Conservation (phyloP, 2,113 vertebrate genomes). For the Caranx ignobilis region DNA sequence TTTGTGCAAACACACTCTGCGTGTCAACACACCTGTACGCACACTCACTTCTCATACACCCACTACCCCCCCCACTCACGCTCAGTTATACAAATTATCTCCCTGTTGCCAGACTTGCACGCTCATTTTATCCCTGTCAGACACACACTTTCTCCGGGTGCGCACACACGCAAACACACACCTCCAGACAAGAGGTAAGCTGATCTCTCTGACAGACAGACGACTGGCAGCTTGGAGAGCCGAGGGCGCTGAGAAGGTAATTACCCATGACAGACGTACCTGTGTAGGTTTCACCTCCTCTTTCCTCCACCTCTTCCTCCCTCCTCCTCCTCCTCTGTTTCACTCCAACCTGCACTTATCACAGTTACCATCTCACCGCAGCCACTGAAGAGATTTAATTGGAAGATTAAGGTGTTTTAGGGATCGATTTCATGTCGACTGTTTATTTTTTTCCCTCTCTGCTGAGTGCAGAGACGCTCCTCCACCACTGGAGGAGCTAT, state of each 20-base stretch:
- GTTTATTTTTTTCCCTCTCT: conserved; percentile 36
- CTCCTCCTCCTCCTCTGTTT: conserved; percentile 30
- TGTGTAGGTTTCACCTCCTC: conserved; percentile 77
- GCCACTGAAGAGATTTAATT: conserved; percentile 71
- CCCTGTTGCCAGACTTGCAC: conserved; percentile 47
- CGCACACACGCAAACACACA: conserved; percentile 60
- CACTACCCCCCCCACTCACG: conserved; percentile 6
- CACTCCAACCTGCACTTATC: conserved; percentile 78
- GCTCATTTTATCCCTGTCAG: conserved; percentile 24
- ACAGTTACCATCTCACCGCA: conserved; percentile 72
- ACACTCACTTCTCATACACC: not conserved
- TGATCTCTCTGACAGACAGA: conserved; percentile 78
- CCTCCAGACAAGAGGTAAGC: conserved; percentile 74
- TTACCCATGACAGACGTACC: conserved; percentile 82
- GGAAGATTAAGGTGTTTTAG: conserved; percentile 78
- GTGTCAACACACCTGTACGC: conserved; percentile 66
- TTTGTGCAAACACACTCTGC: conserved; percentile 16
- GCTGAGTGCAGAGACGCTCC: not conserved
- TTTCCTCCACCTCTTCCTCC: not conserved
- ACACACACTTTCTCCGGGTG: conserved; percentile 30
- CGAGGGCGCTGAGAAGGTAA: conserved; percentile 77
- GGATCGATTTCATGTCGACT: conserved; percentile 73
- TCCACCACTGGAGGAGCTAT: conserved; percentile 59
- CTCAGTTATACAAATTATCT: conserved; percentile 63
- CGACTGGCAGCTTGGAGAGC: conserved; percentile 71